Evolutionary conservation across 2,797 vertebrate species (phyloP), one percentile per base, ranked within the genome.

Genomic region (Galago senegalensis): DNA sequence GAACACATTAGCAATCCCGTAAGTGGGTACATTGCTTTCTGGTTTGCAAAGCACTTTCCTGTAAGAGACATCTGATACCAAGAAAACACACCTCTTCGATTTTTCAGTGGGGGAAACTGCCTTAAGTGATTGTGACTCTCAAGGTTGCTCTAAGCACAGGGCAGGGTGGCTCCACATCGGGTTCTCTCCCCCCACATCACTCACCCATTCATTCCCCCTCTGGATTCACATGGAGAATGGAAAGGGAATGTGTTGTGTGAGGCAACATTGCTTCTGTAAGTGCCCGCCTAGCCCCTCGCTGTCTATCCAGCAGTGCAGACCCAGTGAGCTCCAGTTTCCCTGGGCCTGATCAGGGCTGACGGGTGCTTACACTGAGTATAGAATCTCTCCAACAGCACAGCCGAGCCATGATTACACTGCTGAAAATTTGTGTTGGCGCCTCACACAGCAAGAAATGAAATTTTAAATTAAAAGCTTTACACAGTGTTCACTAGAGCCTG

Each of bases 401-500:
- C 34, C 81, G n/a, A 25, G 14, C 20, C 40, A 75, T 20, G 5
- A 65, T 29, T 27, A 53, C 31, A 16, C 18, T 34, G 58, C 37
- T 80, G 75, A 76, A 76, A 72, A 61, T 21, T 70, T 96, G 29
- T 87, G 43, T 75, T 31, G 40, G 16, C 53, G 13, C 63, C 49
- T 89, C 81, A 72, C 65, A 70, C 43, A 92, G 79, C 83, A 87
- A 93, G 91, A 95, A 89, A 83, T 31, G 73, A 60, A 94, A 89
- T 76, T 94, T 83, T 89, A 92, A 95, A 95, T 94, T 77, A 97
- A 83, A 92, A 92, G 43, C 53, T 94, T 85, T 88, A n/a, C 46
- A 79, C 37, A 46, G 25, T 27, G 18, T 80, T 96, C 89, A 58
- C 53, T n/a, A 76, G 63, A 93, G 72, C 69, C 43, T 96, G 87